A percentile compares a stretch with the other conserved stretches of the same genome.
Conservation (phyloP, 2,797 vertebrate genomes). For the Taeniopygia guttata region DNA sequence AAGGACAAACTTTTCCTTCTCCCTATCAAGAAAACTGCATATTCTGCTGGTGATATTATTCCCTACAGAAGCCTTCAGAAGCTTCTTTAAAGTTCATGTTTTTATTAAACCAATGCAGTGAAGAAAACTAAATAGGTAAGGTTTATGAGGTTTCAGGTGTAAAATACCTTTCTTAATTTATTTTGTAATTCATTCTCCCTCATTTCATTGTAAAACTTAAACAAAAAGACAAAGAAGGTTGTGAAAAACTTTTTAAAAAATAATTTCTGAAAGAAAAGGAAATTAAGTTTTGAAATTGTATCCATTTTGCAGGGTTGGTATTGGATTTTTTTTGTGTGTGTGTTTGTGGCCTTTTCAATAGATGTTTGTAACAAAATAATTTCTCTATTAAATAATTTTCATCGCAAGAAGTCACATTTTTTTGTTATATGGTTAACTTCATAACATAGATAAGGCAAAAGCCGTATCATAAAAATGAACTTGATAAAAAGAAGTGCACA, state of each 20-base stretch:
- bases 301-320: background rate
- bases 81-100: background rate
- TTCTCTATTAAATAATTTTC: background rate
- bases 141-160: background rate
- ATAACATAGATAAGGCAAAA: background rate
- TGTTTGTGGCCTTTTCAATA: background rate
- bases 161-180: accelerated
- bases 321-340: background rate
- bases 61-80: background rate
- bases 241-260: background rate
- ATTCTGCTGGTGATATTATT: background rate
- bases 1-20: background rate
- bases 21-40: background rate
- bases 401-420: background rate
- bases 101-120: background rate
- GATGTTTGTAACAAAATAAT: background rate
- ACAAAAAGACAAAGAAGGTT: background rate
- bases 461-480: background rate
- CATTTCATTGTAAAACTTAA: background rate
- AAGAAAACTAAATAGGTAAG: background rate
- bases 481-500: background rate
- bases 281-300: background rate
- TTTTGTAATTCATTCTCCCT: background rate
- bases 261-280: background rate
- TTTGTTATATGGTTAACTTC: background rate